These are phyloP conservation scores for Saccopteryx bilineata DNA, from an alignment of 2,113 vertebrate genomes.

Conservation along the genomic window DNA sequence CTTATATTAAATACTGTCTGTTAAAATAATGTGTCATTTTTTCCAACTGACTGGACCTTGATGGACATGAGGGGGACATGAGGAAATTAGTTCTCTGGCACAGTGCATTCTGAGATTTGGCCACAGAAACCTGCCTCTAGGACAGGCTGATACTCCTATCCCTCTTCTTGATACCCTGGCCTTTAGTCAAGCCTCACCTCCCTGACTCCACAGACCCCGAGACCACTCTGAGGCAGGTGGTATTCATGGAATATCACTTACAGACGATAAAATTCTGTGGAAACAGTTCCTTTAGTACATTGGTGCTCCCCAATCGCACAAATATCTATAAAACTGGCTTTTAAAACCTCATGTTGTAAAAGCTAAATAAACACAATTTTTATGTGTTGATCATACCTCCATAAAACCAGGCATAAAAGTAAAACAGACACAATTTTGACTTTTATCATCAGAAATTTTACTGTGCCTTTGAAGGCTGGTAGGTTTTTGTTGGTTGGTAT, in stretches of 20 bases:
- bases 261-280: background rate
- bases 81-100: background rate
- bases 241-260: background rate
- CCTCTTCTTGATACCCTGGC: background rate
- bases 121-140: background rate
- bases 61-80: background rate
- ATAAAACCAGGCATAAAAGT: background rate
- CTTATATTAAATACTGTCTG: background rate
- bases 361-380: background rate
- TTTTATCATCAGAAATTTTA: conserved; percentile 28
- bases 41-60: background rate
- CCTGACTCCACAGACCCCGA: background rate
- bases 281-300: background rate
- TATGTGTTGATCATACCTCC: background rate
- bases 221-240: background rate
- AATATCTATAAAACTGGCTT: background rate
- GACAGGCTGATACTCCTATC: background rate
- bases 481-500: background rate
- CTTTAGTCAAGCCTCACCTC: background rate
- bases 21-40: background rate
- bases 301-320: background rate
- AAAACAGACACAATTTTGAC: background rate
- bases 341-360: background rate
- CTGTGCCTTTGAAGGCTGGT: background rate
- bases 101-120: background rate